phyloP scores from a whole-genome alignment of 2,888 invertebrate species.

The Entomobrya multifasciata region DNA sequence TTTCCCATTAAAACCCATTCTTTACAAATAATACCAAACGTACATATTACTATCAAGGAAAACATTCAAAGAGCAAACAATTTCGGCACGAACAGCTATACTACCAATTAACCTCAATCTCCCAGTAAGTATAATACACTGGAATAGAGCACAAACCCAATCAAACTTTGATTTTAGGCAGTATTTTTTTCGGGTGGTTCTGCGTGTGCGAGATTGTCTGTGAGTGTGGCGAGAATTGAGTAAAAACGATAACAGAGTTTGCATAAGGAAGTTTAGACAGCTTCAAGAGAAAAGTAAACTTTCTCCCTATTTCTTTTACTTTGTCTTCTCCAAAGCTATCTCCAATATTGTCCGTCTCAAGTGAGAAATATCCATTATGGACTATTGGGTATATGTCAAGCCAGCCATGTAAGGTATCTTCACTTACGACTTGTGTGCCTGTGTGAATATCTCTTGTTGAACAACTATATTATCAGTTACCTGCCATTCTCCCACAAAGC shows the following conservation, averaged over 20 bases:
- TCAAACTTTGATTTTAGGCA: constrained; percentile 40
- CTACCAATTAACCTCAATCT: not conserved
- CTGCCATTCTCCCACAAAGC: constrained; percentile 38
- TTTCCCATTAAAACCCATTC: constrained; percentile 9
- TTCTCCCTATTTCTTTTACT: constrained; percentile 2
- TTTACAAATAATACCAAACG: not conserved
- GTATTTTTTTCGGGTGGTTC: not conserved
- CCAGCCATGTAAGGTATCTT: not conserved
- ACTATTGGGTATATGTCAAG: not conserved
- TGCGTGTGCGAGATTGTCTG: not conserved
- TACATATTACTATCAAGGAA: not conserved
- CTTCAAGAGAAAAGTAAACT: constrained; percentile 60
- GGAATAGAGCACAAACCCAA: not conserved
- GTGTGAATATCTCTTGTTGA: constrained; percentile 12
- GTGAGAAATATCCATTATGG: constrained; percentile 23
- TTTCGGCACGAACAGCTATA: not conserved
- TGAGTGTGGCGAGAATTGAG: constrained; percentile 32
- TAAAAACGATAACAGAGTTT: constrained; percentile 47
- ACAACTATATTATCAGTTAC: constrained; percentile 57
- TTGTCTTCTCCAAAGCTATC: not conserved
- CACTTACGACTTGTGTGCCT: not conserved
- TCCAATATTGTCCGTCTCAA: constrained; percentile 29
- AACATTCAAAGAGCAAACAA: constrained; percentile 7
- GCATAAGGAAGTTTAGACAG: constrained; percentile 52
- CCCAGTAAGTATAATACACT: not conserved